A percentile compares a stretch with the other conserved stretches of the same genome.
Evolutionary conservation across 1,140 invertebrate genomes (phyloP).

Genomic region (Carcinoscorpius rotundicauda): DNA sequence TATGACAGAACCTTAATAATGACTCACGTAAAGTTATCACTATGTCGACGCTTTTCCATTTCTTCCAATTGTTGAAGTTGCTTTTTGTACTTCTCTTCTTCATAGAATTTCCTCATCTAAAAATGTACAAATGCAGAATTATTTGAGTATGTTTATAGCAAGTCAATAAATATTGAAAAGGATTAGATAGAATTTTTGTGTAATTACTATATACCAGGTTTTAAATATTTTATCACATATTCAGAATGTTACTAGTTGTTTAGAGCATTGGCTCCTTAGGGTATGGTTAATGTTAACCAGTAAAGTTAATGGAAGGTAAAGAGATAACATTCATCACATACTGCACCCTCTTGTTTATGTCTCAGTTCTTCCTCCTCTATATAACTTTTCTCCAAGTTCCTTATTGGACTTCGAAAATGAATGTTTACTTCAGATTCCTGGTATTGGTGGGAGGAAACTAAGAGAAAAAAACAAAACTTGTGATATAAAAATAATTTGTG

Average conservation of each 20-base stretch:
- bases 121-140: not conserved
- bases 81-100: constrained; percentile 72
- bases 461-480: not conserved
- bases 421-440: constrained; percentile 85
- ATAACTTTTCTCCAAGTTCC: constrained; percentile 71
- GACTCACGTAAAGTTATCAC: constrained; percentile 71
- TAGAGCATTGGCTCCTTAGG: too few species aligned
- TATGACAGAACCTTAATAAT: too few species aligned
- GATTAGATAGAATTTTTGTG: too few species aligned
- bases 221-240: too few species aligned
- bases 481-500: too few species aligned
- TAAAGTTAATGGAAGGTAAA: constrained; percentile 2
- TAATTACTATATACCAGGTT: too few species aligned
- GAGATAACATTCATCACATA: not conserved
- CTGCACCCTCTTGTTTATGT: constrained; percentile 58
- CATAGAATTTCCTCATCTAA: constrained; percentile 72
- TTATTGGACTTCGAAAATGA: constrained; percentile 73
- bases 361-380: constrained; percentile 49
- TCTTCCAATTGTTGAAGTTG: constrained; percentile 80
- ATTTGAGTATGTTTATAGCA: too few species aligned
- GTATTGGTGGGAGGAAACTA: constrained; percentile 73
- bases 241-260: too few species aligned
- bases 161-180: too few species aligned
- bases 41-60: constrained; percentile 76
- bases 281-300: not conserved